Percentiles rank a stretch among this genome's conserved stretches.
These are phyloP conservation scores for Acipenser ruthenus DNA, from an alignment of 2,797 vertebrate genomes.

Conservation along the genomic window DNA sequence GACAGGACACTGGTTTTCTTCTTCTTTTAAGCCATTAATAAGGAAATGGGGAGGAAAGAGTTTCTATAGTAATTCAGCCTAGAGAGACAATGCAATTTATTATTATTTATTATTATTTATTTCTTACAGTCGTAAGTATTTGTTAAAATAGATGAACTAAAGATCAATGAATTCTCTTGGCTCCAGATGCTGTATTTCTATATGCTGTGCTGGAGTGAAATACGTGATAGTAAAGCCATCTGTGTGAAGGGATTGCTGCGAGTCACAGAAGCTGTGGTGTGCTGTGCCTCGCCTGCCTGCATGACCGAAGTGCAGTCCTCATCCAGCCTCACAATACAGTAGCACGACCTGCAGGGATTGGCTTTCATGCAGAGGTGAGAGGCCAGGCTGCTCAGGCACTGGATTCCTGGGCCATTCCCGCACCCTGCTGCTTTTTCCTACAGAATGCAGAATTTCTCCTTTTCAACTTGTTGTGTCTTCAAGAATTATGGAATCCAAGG, in stretches of 20 bases:
- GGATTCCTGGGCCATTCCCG: not conserved
- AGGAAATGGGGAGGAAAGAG: too few species aligned
- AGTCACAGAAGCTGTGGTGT: not conserved
- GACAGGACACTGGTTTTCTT: too few species aligned
- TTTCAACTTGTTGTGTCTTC: not conserved
- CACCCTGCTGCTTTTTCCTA: not conserved
- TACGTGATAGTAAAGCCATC: constrained; percentile 6
- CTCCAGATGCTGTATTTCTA: too few species aligned
- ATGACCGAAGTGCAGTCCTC: not conserved
- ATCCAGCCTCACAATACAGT: constrained; percentile 5
- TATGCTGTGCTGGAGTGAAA: not conserved
- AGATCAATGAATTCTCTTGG: too few species aligned
- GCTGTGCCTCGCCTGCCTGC: not conserved
- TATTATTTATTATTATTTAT: too few species aligned
- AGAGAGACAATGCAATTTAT: too few species aligned
- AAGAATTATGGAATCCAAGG: not conserved
- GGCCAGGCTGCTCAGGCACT: not conserved
- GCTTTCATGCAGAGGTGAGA: constrained; percentile 13
- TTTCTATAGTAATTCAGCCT: too few species aligned
- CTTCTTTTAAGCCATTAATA: too few species aligned
- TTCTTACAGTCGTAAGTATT: too few species aligned
- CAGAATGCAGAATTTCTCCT: too few species aligned
- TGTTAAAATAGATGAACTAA: too few species aligned
- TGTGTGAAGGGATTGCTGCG: constrained; percentile 1
- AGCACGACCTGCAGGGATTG: constrained; percentile 20